A percentile compares a stretch with the other conserved stretches of the same genome.
Evolutionary conservation across 2,888 invertebrate genomes (phyloP).

Genomic region (Andrena bicolor): DNA sequence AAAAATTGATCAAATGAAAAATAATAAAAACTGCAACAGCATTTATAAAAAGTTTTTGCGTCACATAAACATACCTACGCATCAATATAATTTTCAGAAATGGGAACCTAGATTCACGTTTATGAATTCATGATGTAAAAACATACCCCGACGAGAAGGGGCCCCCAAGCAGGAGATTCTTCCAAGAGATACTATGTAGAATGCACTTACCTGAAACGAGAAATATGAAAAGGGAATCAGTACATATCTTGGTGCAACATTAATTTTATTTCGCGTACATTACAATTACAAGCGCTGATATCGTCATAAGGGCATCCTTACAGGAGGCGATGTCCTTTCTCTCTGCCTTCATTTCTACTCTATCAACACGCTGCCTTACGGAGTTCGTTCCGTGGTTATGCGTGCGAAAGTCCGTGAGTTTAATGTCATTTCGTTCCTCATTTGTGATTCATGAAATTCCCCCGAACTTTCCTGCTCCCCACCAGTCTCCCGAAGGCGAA

Average conservation of each 20-base stretch:
- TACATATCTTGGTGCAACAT: conserved; percentile 33
- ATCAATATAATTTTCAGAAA: background rate
- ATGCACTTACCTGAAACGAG: conserved; percentile 38
- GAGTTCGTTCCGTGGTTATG: conserved; percentile 63
- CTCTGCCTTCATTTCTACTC: conserved; percentile 35
- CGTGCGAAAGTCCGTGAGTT: conserved; percentile 74
- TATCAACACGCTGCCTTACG: conserved; percentile 66
- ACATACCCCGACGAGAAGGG: background rate
- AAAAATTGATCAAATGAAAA: too few species aligned
- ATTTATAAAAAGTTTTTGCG: too few species aligned
- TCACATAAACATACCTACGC: too few species aligned
- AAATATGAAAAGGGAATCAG: conserved; percentile 53
- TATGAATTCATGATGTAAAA: background rate
- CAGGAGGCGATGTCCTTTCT: conserved; percentile 40
- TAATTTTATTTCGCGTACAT: conserved; percentile 37
- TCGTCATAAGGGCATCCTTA: conserved; percentile 37
- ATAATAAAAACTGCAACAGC: conserved; percentile 8
- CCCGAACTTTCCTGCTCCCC: conserved; percentile 68
- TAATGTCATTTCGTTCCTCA: conserved; percentile 77
- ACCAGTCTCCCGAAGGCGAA: conserved; percentile 64
- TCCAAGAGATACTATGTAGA: background rate
- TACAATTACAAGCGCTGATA: conserved; percentile 44
- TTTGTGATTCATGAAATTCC: conserved; percentile 79
- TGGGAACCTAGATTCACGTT: background rate
- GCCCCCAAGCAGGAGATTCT: background rate